Evolutionary conservation across 1,140 invertebrate genomes (phyloP).

Genomic region (Galleria mellonella): DNA sequence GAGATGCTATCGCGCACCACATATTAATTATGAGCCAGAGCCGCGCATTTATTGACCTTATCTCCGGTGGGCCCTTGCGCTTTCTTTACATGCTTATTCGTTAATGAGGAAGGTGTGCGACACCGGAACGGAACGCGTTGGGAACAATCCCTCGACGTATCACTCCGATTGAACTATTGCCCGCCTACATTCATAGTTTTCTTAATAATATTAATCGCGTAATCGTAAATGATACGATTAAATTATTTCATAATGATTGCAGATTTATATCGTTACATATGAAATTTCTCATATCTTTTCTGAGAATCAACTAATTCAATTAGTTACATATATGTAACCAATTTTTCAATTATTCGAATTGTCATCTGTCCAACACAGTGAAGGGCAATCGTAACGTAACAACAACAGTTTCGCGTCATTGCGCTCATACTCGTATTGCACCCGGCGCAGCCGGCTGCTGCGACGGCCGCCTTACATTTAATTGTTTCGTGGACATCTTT

Average conservation of each 20-base stretch:
- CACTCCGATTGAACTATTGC: conserved; percentile 20
- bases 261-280: too few relatives aligned
- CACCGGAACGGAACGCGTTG: conserved; percentile 37
- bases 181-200: conserved; percentile 4
- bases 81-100: conserved; percentile 30
- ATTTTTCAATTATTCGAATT: too few relatives aligned
- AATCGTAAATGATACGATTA: too few relatives aligned
- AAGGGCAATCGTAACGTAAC: conserved; percentile 2
- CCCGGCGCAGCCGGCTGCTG: neutral
- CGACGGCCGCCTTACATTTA: too few relatives aligned
- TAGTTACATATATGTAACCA: too few relatives aligned
- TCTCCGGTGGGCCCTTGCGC: conserved; percentile 53
- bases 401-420: conserved; percentile 2
- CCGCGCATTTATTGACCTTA: conserved; percentile 60
- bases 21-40: conserved; percentile 56
- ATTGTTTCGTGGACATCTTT: neutral
- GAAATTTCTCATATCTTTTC: too few relatives aligned
- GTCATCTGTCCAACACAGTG: neutral
- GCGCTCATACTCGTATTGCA: neutral
- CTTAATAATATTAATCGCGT: neutral
- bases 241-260: too few relatives aligned
- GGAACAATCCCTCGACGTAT: conserved; percentile 3
- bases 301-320: too few relatives aligned
- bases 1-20: conserved; percentile 31
- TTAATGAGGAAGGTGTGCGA: conserved; percentile 36